These are phyloP conservation scores for Zeugodacus cucurbitae DNA, from an alignment of 1,140 invertebrate species.

Conservation along the genomic window DNA sequence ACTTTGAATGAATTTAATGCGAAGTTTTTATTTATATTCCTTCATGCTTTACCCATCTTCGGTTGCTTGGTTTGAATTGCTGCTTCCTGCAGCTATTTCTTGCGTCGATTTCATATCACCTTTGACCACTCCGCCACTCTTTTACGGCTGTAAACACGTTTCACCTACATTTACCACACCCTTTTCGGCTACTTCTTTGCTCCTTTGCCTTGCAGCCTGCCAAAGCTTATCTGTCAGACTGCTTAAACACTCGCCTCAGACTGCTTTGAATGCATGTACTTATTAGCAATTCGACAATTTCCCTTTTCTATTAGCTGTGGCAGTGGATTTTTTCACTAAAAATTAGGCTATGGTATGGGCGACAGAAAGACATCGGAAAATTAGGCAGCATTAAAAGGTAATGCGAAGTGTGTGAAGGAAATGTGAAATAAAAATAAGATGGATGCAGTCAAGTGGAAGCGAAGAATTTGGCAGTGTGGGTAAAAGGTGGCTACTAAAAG, in stretches of 20 bases:
- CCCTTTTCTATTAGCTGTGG: background rate
- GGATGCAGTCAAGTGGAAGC: background rate
- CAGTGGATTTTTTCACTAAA: background rate
- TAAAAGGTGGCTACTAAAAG: background rate
- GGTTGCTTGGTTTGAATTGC: background rate
- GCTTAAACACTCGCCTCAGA: background rate
- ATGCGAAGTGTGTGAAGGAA: background rate
- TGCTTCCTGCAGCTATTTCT: background rate
- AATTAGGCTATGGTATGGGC: background rate
- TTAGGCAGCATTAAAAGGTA: background rate
- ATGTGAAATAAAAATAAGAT: background rate
- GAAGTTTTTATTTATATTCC: background rate
- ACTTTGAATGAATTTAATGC: background rate
- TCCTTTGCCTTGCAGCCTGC: background rate
- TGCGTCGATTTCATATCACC: background rate
- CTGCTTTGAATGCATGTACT: background rate
- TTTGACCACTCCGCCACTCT: background rate
- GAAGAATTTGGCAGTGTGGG: background rate
- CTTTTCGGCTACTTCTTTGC: background rate
- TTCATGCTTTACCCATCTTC: background rate
- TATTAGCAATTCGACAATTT: constrained; percentile 36
- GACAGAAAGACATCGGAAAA: background rate
- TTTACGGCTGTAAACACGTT: background rate
- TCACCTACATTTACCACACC: background rate
- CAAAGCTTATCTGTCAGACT: background rate